Conservation (phyloP, 2,113 vertebrate species). For the Misgurnus anguillicaudatus region DNA sequence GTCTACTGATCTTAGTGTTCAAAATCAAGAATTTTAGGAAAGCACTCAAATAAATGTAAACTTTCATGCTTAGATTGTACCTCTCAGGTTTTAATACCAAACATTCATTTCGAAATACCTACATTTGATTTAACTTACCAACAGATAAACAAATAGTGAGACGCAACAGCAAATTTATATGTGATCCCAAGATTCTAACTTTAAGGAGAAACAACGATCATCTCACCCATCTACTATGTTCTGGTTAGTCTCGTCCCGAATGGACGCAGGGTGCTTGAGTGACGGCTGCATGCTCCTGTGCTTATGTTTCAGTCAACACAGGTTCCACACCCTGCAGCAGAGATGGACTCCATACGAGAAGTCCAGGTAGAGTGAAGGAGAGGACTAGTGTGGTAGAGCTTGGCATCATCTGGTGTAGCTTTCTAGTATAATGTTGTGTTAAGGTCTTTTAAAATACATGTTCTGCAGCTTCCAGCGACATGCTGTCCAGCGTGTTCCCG, state of each 20-base stretch:
- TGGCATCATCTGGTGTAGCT: conserved; percentile 48
- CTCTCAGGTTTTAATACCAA: too few relatives aligned
- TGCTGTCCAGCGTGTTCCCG: conserved; percentile 40
- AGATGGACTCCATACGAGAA: conserved; percentile 63
- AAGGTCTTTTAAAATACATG: conserved; percentile 46
- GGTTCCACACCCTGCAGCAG: conserved; percentile 61
- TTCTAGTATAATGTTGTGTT: conserved; percentile 41
- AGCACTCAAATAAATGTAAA: too few relatives aligned
- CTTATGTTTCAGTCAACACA: conserved; percentile 64
- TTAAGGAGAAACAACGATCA: not conserved
- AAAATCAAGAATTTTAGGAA: too few relatives aligned
- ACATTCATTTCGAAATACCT: too few relatives aligned
- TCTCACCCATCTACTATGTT: not conserved
- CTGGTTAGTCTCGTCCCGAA: conserved; percentile 25
- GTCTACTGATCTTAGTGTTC: too few relatives aligned
- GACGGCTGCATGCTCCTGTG: conserved; percentile 49
- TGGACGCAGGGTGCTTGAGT: conserved; percentile 37
- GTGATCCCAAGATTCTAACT: not conserved
- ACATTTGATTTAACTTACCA: too few relatives aligned
- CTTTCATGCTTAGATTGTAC: too few relatives aligned
- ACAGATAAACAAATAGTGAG: too few relatives aligned
- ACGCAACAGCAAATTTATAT: too few relatives aligned
- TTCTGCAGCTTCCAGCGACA: conserved; percentile 48
- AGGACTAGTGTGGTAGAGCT: conserved; percentile 50
- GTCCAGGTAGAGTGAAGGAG: conserved; percentile 59